Evolutionary conservation across 64 coral and sea anemone species (phyloP).

Genomic region (Astreopora myriophthalma): DNA sequence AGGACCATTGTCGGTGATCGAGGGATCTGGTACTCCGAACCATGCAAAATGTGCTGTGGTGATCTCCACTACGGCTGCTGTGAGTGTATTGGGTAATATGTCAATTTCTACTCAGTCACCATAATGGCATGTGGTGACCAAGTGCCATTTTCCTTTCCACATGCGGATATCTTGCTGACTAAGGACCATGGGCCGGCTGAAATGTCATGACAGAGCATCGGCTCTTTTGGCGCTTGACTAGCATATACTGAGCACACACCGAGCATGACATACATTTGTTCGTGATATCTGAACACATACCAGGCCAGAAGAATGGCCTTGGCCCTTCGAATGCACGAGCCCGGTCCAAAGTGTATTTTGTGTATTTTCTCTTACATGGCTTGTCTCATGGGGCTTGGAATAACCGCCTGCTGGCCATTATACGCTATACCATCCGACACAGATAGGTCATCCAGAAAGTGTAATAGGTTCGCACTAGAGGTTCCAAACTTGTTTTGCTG

Average conservation of each 20-base stretch:
- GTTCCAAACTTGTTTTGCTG: neutral
- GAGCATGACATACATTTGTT: neutral
- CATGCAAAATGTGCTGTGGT: slow-evolving; percentile 33
- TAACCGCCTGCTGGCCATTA: neutral
- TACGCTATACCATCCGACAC: neutral
- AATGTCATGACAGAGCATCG: too few relatives aligned
- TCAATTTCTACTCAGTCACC: too few relatives aligned
- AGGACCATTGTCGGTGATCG: neutral
- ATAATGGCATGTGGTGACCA: neutral
- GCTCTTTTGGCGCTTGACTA: neutral
- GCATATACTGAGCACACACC: neutral
- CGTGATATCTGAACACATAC: slow-evolving; percentile 15
- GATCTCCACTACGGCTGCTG: neutral
- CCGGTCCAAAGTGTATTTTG: neutral
- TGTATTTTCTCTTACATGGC: neutral
- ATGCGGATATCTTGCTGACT: slow-evolving; percentile 29
- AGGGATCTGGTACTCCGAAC: neutral
- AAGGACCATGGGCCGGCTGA: neutral
- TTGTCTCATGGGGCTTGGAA: slow-evolving; percentile 12
- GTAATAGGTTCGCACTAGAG: neutral
- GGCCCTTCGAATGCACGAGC: slow-evolving; percentile 34
- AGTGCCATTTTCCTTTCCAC: slow-evolving; percentile 15
- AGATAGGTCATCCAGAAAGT: slow-evolving; percentile 6
- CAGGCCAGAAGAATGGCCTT: slow-evolving; percentile 28
- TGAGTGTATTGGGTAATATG: slow-evolving; percentile 11